Base-by-base conservation (phyloP, 2,888 invertebrate species). In the Ellobium chinense region DNA sequence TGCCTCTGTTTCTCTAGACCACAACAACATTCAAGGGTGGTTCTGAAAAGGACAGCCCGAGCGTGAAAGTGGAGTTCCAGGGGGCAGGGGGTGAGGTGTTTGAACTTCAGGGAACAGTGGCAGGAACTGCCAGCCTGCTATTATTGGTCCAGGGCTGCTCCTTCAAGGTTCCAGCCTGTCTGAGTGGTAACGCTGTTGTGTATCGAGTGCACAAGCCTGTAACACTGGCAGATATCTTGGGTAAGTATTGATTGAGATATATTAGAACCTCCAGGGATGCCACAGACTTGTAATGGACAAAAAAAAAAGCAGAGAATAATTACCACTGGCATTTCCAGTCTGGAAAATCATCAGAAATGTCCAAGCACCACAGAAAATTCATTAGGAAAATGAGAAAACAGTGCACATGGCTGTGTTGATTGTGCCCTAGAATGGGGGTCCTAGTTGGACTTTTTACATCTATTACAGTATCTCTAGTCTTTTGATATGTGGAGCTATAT, bases 141-240 rank as follows among this genome's bases (percentile, higher is more conserved):
- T 78, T 87, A 46, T 84, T 85, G 29, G 78, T 89, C 1, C 86
- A 88, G 75, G 87, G 84, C 12, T 72, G 83, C 31, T 29, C 46
- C 7, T 90, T 90, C 73, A 29, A 81, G 0, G 81, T 86, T 7
- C 89, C 89, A 21, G 87, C 89, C 7, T 77, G 66, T 27, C 84
- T 90, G 14, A 65, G 78, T 34, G 89, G 87, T 56, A 74, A 83
- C 12, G 68, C 85, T 18, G 18, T 89, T 12, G 39, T 89, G 29
- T 89, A 85, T 39, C 87, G 86, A 34, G 69, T 70, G n/a, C 70
- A 83, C 39, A 84, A 81, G 62, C 37, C 85, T 21, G 66, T 85
- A 46, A 72, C 89, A 0, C 62, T 90, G 60, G 79, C 88, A 24
- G 78, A 82, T 58, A 86, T 89, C 18, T 82, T 88, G 82, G 87